Percentiles rank a stretch among this genome's conserved stretches.
phyloP scores from a whole-genome alignment of 2,797 vertebrate species.

The Acanthopagrus latus region DNA sequence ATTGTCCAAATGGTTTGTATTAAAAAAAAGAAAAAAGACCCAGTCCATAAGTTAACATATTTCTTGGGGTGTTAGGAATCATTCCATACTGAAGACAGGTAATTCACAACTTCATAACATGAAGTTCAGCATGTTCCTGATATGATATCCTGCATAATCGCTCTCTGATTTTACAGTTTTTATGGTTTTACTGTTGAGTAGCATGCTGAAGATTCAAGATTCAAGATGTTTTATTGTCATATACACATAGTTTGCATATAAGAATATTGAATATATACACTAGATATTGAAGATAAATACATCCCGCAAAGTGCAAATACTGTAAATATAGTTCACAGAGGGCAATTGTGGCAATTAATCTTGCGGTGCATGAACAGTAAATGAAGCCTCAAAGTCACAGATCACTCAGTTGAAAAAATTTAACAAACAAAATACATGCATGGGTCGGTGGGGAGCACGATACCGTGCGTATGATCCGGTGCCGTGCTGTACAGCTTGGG shows the following conservation, averaged over 20 bases:
- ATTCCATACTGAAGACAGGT: constrained; percentile 30
- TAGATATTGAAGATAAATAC: no score
- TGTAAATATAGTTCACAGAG: no score
- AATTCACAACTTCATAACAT: constrained; percentile 49
- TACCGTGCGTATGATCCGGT: constrained; percentile 30
- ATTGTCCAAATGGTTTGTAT: constrained; percentile 21
- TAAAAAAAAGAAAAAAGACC: constrained; percentile 20
- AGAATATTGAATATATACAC: no score
- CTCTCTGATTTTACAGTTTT: constrained; percentile 18
- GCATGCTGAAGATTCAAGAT: constrained; percentile 3
- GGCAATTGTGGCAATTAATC: constrained; percentile 36
- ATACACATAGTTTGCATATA: no score
- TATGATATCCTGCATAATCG: constrained; percentile 17
- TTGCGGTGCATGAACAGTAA: constrained; percentile 30
- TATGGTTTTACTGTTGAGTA: constrained; percentile 34
- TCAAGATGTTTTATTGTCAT: no score
- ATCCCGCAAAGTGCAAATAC: no score
- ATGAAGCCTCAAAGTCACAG: constrained; percentile 31
- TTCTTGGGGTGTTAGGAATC: constrained; percentile 41
- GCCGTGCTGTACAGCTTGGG: constrained; percentile 23
- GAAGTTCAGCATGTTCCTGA: constrained; percentile 23
- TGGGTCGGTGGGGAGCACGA: neutral
- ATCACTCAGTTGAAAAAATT: constrained; percentile 44
- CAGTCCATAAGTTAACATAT: constrained; percentile 31
- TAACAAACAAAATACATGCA: constrained; percentile 42